Percentiles rank a stretch among this genome's conserved stretches.
Evolutionary conservation across 2,113 vertebrate species (phyloP).

Genomic region (Actinemys pallida): DNA sequence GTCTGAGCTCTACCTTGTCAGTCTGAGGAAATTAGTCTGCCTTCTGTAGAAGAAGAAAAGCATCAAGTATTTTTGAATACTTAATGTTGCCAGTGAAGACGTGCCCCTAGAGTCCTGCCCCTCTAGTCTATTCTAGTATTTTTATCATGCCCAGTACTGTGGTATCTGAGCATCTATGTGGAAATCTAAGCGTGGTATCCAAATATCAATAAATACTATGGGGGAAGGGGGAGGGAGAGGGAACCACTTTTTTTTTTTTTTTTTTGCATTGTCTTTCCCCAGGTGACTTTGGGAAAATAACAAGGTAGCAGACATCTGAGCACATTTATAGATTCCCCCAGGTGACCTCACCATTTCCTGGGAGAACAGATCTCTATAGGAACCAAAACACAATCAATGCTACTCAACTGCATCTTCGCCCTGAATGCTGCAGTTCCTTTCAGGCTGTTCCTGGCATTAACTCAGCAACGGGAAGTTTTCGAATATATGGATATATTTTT

Average conservation of each 20-base stretch:
- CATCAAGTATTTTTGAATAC: no score
- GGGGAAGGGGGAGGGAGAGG: background rate
- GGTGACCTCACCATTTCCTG: accelerated
- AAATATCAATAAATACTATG: background rate
- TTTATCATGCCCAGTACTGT: background rate
- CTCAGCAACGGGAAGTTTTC: background rate
- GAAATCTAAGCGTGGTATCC: background rate
- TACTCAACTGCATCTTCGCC: background rate
- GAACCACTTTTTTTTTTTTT: no score
- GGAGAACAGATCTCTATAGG: background rate
- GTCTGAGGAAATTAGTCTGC: no score
- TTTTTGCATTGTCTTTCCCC: background rate
- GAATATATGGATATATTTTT: background rate
- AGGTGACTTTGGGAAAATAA: background rate
- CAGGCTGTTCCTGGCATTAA: background rate
- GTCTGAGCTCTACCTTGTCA: no score
- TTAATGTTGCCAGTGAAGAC: no score
- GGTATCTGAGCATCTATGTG: accelerated
- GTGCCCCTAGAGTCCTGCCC: background rate
- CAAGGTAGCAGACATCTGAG: background rate
- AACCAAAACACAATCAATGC: background rate
- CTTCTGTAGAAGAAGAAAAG: no score
- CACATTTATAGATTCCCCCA: background rate
- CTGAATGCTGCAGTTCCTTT: background rate
- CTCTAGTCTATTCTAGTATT: background rate